These are phyloP conservation scores for Ylistrum balloti DNA, from an alignment of 1,140 invertebrate genomes.

Conservation along the genomic window DNA sequence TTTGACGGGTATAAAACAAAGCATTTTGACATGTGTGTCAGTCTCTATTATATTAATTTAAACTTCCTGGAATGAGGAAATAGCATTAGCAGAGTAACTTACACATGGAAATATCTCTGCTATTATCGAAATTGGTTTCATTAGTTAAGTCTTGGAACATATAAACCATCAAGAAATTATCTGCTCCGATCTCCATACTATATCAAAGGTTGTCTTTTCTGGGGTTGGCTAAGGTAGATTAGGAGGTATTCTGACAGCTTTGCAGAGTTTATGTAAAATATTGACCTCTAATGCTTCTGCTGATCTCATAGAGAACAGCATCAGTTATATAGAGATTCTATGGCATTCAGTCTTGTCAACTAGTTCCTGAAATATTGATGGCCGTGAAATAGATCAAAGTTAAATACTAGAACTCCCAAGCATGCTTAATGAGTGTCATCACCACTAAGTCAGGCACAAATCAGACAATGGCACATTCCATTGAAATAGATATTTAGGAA, in stretches of 20 bases:
- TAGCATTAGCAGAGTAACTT: constrained; percentile 7
- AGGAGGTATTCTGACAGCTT: not conserved
- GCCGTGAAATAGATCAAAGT: not conserved
- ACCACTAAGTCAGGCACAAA: not conserved
- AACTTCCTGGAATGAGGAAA: constrained; percentile 10
- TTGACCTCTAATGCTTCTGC: not conserved
- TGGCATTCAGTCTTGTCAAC: not conserved
- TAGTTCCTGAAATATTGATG: not conserved
- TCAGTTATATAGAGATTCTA: not conserved
- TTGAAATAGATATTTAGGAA: not conserved
- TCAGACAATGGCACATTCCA: not conserved
- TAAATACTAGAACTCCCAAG: not conserved
- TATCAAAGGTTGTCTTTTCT: not conserved
- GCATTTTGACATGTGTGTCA: constrained; percentile 37
- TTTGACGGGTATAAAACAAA: not conserved
- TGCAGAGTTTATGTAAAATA: not conserved
- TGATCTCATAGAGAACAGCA: not conserved
- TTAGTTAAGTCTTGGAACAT: not conserved
- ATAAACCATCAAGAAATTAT: constrained; percentile 17
- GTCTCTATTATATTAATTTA: not conserved
- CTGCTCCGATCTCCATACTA: not conserved
- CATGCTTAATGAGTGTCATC: not conserved
- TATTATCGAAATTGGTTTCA: constrained; percentile 20
- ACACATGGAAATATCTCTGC: not conserved
- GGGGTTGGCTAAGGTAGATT: not conserved